Evolutionary conservation across 2,888 invertebrate genomes (phyloP), one percentile per base, ranked within the genome.

Genomic region (Hoplodrina blanda): DNA sequence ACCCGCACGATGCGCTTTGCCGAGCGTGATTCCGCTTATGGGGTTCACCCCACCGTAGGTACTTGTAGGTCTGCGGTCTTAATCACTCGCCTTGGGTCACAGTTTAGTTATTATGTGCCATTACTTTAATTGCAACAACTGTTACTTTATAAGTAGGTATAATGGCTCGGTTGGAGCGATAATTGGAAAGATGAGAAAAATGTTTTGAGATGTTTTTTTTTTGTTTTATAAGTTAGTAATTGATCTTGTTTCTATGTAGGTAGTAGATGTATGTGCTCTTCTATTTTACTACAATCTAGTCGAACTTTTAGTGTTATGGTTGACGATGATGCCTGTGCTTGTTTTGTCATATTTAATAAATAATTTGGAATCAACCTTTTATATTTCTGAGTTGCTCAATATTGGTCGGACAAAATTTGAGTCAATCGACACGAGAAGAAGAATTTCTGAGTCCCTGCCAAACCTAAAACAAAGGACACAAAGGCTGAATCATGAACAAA

Each of bases 11-110:
- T 77, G 83, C 81, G 91, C 91, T 91, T 90, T 83, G 87, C 81
- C 81, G 82, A 93, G 92, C 92, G 84, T 83, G 84, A 88, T 91
- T 92, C 93, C 93, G 91, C 80, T 76, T 53, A 66, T 72, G 55
- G 66, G 67, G 60, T 63, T 73, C 73, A 76, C 73, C 76, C 68
- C 55, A 65, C 69, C 50, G 30, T 46, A 17, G 15, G 46, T 75
- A 81, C 76, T 67, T 80, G 71, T n/a, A n/a, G n/a, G n/a, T 68
- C 61, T 66, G 70, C 57, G 59, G 60, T 72, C 65, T 73, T 78
- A 72, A 80, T 74, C 63, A 76, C 54, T 62, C 57, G 71, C 69
- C 71, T 79, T 63, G 37, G 69, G 81, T 76, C 71, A 73, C 70
- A 59, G 74, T 70, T 67, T 76, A 73, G 62, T 73, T 78, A 75